Evolutionary conservation across 2,797 vertebrate genomes (phyloP).

Genomic region (Microctenopoma steveboyesi): DNA sequence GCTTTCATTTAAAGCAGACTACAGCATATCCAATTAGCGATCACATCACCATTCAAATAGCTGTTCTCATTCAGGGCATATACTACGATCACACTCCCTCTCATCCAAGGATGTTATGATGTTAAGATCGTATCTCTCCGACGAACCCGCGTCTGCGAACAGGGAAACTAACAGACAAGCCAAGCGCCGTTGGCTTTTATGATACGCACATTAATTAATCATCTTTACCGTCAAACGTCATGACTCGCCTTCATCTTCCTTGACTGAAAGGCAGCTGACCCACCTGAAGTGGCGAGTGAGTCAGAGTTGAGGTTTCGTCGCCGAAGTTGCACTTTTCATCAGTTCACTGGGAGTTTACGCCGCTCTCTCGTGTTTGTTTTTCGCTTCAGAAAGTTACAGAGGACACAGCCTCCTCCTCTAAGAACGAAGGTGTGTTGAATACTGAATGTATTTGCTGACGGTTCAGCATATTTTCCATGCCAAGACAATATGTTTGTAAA

Average conservation of each 20-base stretch:
- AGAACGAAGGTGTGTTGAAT: conserved; percentile 70
- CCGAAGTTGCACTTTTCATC: conserved; percentile 50
- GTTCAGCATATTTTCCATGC: conserved; percentile 65
- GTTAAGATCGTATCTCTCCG: conserved; percentile 50
- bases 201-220: conserved; percentile 74
- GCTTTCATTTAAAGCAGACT: too few species aligned
- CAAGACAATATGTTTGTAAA: conserved; percentile 60
- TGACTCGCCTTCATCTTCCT: conserved; percentile 65
- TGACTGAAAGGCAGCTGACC: conserved; percentile 62
- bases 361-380: conserved; percentile 67
- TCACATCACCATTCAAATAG: conserved; percentile 28
- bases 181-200: conserved; percentile 51
- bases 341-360: conserved; percentile 71
- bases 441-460: conserved; percentile 67
- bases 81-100: conserved; percentile 33
- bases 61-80: conserved; percentile 27
- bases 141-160: conserved; percentile 57
- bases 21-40: conserved; percentile 32
- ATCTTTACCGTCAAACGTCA: conserved; percentile 54
- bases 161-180: conserved; percentile 42
- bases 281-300: conserved; percentile 36
- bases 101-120: conserved; percentile 33
- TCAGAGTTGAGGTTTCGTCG: conserved; percentile 59
- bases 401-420: conserved; percentile 68
- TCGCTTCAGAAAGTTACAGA: conserved; percentile 65